Percentiles rank a stretch among this genome's conserved stretches.
These are phyloP conservation scores for Sialia sialis DNA, from an alignment of 2,113 vertebrate genomes.

Conservation along the genomic window DNA sequence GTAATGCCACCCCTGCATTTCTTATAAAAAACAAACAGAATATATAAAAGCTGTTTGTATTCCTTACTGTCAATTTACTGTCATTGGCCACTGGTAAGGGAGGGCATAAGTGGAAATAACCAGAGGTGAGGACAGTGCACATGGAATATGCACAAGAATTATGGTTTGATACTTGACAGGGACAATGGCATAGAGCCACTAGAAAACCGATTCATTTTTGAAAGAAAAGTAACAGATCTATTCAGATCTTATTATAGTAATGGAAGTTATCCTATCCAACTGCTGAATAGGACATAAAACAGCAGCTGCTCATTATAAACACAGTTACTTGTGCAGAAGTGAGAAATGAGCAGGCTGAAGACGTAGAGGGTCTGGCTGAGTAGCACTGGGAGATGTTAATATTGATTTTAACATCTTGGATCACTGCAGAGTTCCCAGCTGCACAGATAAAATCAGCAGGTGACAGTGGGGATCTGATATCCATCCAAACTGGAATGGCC, in stretches of 20 bases:
- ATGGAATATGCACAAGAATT: neutral
- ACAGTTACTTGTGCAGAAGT: neutral
- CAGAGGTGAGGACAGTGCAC: neutral
- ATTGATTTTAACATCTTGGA: neutral
- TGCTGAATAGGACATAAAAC: neutral
- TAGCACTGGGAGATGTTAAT: neutral
- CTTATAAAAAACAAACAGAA: neutral
- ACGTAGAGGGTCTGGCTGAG: neutral
- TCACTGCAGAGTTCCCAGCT: neutral
- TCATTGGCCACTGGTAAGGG: neutral
- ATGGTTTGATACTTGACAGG: neutral
- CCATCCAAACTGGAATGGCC: neutral
- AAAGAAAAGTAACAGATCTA: neutral
- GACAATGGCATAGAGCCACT: neutral
- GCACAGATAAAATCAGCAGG: neutral
- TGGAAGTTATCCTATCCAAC: neutral
- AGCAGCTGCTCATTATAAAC: conserved; percentile 4
- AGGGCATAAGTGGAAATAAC: neutral
- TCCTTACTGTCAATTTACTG: neutral
- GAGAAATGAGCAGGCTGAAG: neutral
- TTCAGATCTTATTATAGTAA: neutral
- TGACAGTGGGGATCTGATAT: neutral
- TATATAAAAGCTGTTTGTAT: neutral
- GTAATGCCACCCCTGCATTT: neutral
- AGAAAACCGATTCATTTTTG: neutral